These are phyloP conservation scores for Amblyjoppa proteus DNA, from an alignment of 2,888 invertebrate species.

Conservation along the genomic window DNA sequence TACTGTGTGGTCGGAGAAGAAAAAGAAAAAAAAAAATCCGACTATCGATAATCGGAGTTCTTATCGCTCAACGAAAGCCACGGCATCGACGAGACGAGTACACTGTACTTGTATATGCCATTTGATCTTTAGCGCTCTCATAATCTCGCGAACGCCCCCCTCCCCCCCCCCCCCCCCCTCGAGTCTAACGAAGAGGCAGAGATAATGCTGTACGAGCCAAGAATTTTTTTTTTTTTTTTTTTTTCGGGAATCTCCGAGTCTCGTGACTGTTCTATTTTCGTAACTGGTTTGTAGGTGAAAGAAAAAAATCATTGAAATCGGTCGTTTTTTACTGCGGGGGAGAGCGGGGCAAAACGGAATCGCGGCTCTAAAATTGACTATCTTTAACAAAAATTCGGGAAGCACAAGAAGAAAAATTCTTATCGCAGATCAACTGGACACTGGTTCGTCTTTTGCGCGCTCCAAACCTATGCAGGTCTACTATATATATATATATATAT, in stretches of 20 bases:
- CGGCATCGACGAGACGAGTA: slow-evolving; percentile 5
- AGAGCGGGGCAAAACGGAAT: too few species aligned
- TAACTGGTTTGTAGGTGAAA: not conserved
- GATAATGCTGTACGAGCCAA: slow-evolving; percentile 16
- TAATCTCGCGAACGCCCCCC: slow-evolving; percentile 30
- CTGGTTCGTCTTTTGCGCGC: too few species aligned
- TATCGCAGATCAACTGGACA: too few species aligned
- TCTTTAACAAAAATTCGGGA: too few species aligned
- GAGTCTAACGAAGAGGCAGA: slow-evolving; percentile 4
- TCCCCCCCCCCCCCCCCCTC: not conserved
- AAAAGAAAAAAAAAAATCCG: not conserved
- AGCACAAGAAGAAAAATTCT: too few species aligned
- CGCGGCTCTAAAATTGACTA: too few species aligned
- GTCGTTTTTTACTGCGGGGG: not conserved
- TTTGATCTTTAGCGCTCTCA: slow-evolving; percentile 40
- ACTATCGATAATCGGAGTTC: slow-evolving; percentile 10
- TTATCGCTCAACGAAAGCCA: slow-evolving; percentile 23
- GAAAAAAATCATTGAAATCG: not conserved
- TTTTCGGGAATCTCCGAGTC: slow-evolving; percentile 5
- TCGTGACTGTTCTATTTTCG: slow-evolving; percentile 12
- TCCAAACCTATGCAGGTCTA: too few species aligned
- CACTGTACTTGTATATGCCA: slow-evolving; percentile 37
- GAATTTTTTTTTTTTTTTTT: slow-evolving; percentile 19
- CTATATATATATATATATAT: too few species aligned
- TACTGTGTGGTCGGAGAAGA: slow-evolving; percentile 5